These are phyloP conservation scores for Lates japonicus DNA, from an alignment of 2,797 vertebrate genomes.

Conservation along the genomic window DNA sequence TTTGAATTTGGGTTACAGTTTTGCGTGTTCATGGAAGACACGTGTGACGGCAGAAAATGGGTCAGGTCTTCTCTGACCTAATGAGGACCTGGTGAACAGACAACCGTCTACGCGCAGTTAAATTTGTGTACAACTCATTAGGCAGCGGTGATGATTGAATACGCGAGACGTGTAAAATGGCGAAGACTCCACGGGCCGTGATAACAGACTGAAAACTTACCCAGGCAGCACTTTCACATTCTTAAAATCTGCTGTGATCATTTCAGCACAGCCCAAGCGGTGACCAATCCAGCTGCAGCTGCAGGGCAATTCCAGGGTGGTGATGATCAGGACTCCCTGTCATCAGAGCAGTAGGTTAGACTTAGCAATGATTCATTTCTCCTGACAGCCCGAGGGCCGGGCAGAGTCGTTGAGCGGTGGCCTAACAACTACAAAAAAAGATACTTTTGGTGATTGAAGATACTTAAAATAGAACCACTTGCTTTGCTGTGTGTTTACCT, in stretches of 20 bases:
- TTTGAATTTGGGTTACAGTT: constrained; percentile 5
- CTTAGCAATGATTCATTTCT: constrained; percentile 63
- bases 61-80: constrained; percentile 23
- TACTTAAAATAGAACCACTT: constrained; percentile 20
- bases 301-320: constrained; percentile 51
- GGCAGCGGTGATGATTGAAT: constrained; percentile 70
- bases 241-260: constrained; percentile 48
- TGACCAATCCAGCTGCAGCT: constrained; percentile 33
- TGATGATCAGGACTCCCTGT: constrained; percentile 69
- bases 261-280: constrained; percentile 43
- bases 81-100: constrained; percentile 57
- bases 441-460: constrained; percentile 18
- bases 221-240: constrained; percentile 20
- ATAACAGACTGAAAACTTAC: constrained; percentile 12
- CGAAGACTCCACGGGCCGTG: too few species aligned
- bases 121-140: constrained; percentile 76
- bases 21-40: not conserved
- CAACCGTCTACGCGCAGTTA: constrained; percentile 72
- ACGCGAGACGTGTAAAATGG: constrained; percentile 42
- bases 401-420: constrained; percentile 9
- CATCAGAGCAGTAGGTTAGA: constrained; percentile 51
- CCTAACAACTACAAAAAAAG: constrained; percentile 49
- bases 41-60: constrained; percentile 16
- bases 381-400: constrained; percentile 49
- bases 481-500: constrained; percentile 2